Base-by-base conservation (phyloP, 1,140 invertebrate genomes). In the Psilanteris sp. region DNA sequence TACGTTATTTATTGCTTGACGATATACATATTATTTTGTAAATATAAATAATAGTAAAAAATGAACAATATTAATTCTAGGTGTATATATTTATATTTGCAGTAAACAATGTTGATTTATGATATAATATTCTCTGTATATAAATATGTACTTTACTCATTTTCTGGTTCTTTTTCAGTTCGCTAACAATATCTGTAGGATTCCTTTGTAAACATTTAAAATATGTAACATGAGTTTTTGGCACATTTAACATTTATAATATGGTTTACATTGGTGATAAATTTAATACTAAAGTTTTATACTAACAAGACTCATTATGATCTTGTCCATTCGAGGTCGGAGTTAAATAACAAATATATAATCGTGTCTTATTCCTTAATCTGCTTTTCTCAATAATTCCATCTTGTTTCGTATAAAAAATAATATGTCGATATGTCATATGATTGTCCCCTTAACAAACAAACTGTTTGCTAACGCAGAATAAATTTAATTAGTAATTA, bases 171-270 rank as follows among this genome's bases (percentile, higher is more conserved):
- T 67, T 80, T 68, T 61, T 76, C 44, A 55, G 37, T 68, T 67
- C 41, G n/a, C n/a, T 74, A 61, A 66, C 62, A 77, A 24, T 39
- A 48, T 44, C 52, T 61, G 22, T 55, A 55, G 27, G 48, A 57
- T 46, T 79, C 43, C 15, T 71, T 81, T 75, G 50, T 83, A 81
- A 85, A 85, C 83, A 85, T 81, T 84, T 81, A 82, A 83, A 86
- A 78, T 86, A 79, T 67, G 44, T 85, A 87, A 86, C 82, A 85
- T 72, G 80, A 85, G 72, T 85, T 86, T 87, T 87, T 87, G 85
- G 85, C 85, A 87, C 85, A 87, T 85, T 75, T 68, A 87, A 87
- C 85, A 87, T 81, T 79, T 50, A 87, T 79, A 50, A 81, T 77
- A 79, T 50, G 34, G 52, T 48, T 71, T 80, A 74, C 50, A 67